Conservation (phyloP, 2,113 vertebrate genomes). For the Gambusia holbrooki region DNA sequence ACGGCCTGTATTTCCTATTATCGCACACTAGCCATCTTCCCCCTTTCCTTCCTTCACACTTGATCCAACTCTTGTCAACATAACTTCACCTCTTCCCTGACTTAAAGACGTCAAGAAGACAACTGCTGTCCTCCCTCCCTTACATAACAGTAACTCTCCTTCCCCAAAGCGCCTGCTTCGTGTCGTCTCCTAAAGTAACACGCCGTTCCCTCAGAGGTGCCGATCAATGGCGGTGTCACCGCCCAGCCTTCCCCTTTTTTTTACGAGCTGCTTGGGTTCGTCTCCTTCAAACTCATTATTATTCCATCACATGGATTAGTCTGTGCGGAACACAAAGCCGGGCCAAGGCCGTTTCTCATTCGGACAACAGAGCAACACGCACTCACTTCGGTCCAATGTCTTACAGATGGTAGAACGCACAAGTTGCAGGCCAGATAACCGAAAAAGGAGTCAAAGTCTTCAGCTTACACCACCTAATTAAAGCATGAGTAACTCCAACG, state of each 20-base stretch:
- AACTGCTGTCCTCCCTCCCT: background rate
- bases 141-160: conserved; percentile 16
- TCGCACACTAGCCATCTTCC: background rate
- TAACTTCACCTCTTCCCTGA: background rate
- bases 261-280: conserved; percentile 17
- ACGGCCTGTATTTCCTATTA: background rate
- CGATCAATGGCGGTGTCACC: conserved; percentile 33
- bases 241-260: conserved; percentile 15
- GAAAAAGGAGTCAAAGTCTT: no score
- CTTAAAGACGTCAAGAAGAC: conserved; percentile 13
- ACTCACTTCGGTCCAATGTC: background rate
- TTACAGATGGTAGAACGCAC: background rate
- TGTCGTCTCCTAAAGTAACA: conserved; percentile 22
- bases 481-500: no score
- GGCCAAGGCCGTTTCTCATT: background rate
- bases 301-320: conserved; percentile 50
- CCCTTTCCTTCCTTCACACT: background rate
- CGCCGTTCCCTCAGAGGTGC: background rate
- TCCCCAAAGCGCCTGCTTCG: background rate
- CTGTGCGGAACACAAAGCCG: conserved; percentile 10
- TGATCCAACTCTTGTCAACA: background rate
- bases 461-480: no score
- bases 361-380: background rate
- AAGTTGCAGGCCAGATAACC: background rate
- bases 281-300: conserved; percentile 48